Base-by-base conservation (phyloP, 2,797 vertebrate species). In the Gymnoscopelus braueri region DNA sequence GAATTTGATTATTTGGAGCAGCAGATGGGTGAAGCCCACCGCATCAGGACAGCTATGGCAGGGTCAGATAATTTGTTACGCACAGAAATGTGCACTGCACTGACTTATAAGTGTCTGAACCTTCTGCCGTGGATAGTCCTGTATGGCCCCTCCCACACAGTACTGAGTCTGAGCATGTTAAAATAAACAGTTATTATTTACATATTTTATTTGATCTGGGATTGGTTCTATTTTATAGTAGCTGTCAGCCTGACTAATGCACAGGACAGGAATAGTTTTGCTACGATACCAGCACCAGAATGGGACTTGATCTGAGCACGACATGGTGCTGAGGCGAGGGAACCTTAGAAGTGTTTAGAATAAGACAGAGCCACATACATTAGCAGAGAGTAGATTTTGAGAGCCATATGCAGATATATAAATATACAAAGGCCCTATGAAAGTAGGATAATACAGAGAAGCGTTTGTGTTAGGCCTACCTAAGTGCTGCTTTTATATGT, bases 21-120 rank as follows among this genome's bases (percentile, higher is more conserved):
- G 2, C 3, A 39, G 62, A 61, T 71, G 66, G 14, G 55, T 58
- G 66, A 12, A 3, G 15, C 75, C 61, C 61, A 71, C 77, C 68
- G 29, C 61, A 60, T 70, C 59, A 65, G 66, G 44, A 50, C 54
- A 69, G 32, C 64, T 50, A 52, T 13, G 32, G 4, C 60, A 47
- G 44, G 62, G 61, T 53, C 32, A 32, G 32, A 32, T 35, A n/a
- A 6, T 57, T 11, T 23, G 60, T 14, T 12, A 7, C 1, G 11
- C 54, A 1, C 13, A 57, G 3, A 57, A 57, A 57, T 29, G 56
- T 14, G n/a, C 24, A 5, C 56, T 58, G 50, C 5, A 53, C 5
- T 53, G n/a, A 39, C 14, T 39, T 35, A 14, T n/a, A 58, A 55
- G 15, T 55, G 24, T 29, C 1, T 57, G 29, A 32, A 29, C 26